Conservation (phyloP, 2,888 invertebrate genomes). For the Ormyrus labotus region DNA sequence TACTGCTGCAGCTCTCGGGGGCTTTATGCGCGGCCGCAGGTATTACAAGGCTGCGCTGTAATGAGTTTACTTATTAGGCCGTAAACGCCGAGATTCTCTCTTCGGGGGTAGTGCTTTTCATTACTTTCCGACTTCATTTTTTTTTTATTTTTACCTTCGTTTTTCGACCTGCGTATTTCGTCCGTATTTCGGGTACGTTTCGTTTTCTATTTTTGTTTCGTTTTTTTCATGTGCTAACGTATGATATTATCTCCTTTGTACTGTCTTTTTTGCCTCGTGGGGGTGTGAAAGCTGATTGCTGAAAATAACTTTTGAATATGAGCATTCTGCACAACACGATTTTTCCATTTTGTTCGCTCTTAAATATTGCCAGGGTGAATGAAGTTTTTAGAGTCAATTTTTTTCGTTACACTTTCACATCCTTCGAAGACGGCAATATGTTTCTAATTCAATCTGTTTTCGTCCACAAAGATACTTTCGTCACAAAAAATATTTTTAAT, state of each 20-base stretch:
- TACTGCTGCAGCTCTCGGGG: constrained; percentile 17
- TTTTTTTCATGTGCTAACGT: constrained; percentile 35
- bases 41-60: constrained; percentile 10
- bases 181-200: no score
- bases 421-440: constrained; percentile 1
- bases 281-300: constrained; percentile 34
- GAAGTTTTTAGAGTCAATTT: neutral
- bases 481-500: neutral
- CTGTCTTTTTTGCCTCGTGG: neutral
- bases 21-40: no score
- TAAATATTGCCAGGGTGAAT: no score
- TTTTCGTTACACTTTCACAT: constrained; percentile 29
- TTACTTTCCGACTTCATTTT: neutral
- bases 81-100: neutral
- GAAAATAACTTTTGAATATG: constrained; percentile 23
- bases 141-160: no score
- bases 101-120: neutral
- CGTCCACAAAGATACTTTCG: no score
- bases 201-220: neutral
- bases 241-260: neutral
- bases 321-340: neutral
- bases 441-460: neutral
- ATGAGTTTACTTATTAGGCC: constrained; percentile 51
- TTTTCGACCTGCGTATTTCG: no score
- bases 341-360: no score